Conservation (phyloP, 2,797 vertebrate species). For the Aulostomus chinensis region DNA sequence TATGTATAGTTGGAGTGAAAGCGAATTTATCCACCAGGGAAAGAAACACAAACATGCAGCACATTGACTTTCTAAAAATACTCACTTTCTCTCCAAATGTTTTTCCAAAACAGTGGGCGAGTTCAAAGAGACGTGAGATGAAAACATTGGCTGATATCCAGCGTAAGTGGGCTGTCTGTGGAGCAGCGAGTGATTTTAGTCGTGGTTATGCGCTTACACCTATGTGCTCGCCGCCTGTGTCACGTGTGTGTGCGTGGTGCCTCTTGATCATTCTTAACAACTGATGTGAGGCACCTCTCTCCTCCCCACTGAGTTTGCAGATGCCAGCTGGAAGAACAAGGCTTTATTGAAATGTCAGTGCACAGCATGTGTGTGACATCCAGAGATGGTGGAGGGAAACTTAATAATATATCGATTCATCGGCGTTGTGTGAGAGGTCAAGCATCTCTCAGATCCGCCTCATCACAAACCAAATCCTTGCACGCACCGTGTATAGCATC, state of each 20-base stretch:
- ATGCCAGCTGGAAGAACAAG: conserved; percentile 70
- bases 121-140: conserved; percentile 50
- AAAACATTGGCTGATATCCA: conserved; percentile 61
- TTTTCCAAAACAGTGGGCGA: conserved; percentile 44
- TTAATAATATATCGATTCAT: conserved; percentile 55
- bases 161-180: conserved; percentile 27
- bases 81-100: conserved; percentile 43
- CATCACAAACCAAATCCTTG: conserved; percentile 24
- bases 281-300: conserved; percentile 58
- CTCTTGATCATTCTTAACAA: conserved; percentile 48
- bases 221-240: conserved; percentile 7
- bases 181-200: conserved; percentile 31
- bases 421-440: no score
- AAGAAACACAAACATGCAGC: conserved; percentile 44
- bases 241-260: conserved; percentile 8
- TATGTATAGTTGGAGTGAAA: conserved; percentile 49
- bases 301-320: conserved; percentile 67
- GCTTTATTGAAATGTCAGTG: conserved; percentile 72
- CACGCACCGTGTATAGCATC: no score
- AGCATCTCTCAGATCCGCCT: conserved; percentile 31
- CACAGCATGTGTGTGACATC: conserved; percentile 43
- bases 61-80: conserved; percentile 64
- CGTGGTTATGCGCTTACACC: background rate
- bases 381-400: conserved; percentile 36
- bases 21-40: conserved; percentile 52